Evolutionary conservation across 1,140 invertebrate genomes (phyloP), one percentile per base, ranked within the genome.

Genomic region (Camponotus floridanus): DNA sequence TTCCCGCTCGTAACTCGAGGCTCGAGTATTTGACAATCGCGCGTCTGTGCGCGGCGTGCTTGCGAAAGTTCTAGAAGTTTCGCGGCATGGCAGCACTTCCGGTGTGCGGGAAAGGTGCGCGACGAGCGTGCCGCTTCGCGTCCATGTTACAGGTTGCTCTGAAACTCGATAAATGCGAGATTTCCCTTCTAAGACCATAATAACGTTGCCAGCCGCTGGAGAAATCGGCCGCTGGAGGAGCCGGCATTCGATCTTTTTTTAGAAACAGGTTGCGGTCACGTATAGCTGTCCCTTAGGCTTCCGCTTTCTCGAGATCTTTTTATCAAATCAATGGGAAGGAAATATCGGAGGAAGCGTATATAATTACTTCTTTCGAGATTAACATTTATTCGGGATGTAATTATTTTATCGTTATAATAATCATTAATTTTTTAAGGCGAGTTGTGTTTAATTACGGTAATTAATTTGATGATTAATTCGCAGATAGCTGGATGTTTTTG

Each of bases 21-120:
- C 45, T 64, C 71, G 11, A 39, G 55, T 9, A 15, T 45, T 18
- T 26, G 31, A 21, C 26, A 42, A 59, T 86, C 18, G 26, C 26
- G 64, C 31, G 74, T n/a, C 15, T 45, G 13, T 21, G 15, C 42
- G 51, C 39, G 55, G 81, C 33, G 18, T 45, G 59, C 48, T 57
- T n/a, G 31, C 81, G 90, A 93, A 92, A 88, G 92, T 93, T 93
- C 93, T 92, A 93, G 93, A 93, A 93, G 91, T 92, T 93, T 93
- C 91, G 89, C 86, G 85, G 79, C 45, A 88, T 76, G 88, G 86
- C 88, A 86, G 86, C 88, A 67, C 90, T 93, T 93, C 93, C 92
- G 92, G 92, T 89, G 87, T 92, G 86, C 91, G 92, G 86, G 91
- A 90, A 92, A 92, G 92, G 92, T 92, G 92, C 85, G 86, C 88